Evolutionary conservation across 1,140 invertebrate genomes (phyloP).

Genomic region (Drosophila jambulina): DNA sequence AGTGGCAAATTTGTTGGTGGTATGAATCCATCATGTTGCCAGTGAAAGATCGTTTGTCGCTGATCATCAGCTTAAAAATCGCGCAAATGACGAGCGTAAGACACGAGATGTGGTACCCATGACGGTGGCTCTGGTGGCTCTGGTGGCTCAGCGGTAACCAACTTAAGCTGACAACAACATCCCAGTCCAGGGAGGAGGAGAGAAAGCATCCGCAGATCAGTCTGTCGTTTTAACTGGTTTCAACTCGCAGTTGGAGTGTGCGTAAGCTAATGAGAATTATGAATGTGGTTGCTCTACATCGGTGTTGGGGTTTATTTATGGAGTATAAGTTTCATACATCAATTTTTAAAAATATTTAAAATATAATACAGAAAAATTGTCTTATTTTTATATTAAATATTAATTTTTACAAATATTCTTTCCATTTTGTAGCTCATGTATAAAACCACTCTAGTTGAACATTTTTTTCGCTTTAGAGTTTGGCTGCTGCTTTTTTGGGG

Average conservation of each 20-base stretch:
- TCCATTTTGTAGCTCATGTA: conserved; percentile 17
- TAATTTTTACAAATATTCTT: too few species aligned
- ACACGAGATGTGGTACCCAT: conserved; percentile 61
- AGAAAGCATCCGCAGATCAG: conserved; percentile 46
- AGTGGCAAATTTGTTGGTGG: conserved; percentile 85
- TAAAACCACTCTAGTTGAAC: conserved; percentile 8
- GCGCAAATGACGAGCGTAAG: conserved; percentile 84
- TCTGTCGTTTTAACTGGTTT: conserved; percentile 43
- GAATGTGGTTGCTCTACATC: not conserved
- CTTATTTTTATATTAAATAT: not conserved
- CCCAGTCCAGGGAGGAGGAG: conserved; percentile 16
- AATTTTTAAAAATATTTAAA: not conserved
- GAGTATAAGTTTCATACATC: too few species aligned
- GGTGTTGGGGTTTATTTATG: not conserved
- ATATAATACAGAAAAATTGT: too few species aligned
- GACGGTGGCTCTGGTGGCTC: conserved; percentile 35
- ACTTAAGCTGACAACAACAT: conserved; percentile 76
- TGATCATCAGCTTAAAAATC: conserved; percentile 85
- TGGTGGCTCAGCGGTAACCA: conserved; percentile 39
- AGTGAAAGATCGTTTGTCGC: conserved; percentile 85
- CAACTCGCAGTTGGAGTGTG: too few species aligned
- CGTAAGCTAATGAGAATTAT: conserved; percentile 3
- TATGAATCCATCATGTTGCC: conserved; percentile 84
- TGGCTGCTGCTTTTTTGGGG: conserved; percentile 36
- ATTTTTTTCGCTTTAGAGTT: not conserved